Base-by-base conservation (phyloP, 2,113 vertebrate genomes). In the Balaeniceps rex region DNA sequence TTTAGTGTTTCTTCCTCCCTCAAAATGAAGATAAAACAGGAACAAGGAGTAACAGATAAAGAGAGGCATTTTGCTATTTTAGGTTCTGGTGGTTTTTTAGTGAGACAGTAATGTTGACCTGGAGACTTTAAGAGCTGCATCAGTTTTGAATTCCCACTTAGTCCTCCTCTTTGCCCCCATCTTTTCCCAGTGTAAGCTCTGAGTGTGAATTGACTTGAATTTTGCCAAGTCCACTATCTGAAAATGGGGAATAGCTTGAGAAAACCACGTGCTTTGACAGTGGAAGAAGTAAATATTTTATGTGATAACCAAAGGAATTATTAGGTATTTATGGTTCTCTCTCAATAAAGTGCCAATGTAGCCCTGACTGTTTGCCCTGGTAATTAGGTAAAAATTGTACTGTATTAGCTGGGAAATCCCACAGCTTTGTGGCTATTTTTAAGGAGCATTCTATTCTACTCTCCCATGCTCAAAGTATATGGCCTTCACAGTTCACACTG, bases 21-120 rank as follows among this genome's bases (percentile, higher is more conserved):
- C 69, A 71, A 78, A 96, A 57, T 28, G 10, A 96, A 95, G 70
- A 95, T 95, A 94, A 93, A 92, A 47, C 29, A 78, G 60, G 52
- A 91, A 82, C 19, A 63, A 71, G 8, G 21, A 82, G 84, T 1
- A 87, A 25, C 24, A 82, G 65, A 91, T 89, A 94, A 86, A 49
- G 33, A 87, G 34, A 82, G 5, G 17, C 10, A 58, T 89, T 94
- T 87, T 84, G 15, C 40, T 93, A 55, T 94, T 87, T 87, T 87
- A 57, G 29, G 10, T 71, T 87, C 66, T 87, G 40, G 11, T 47
- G 19, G 0, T 34, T 40, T 54, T 89, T 84, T 19, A 25, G 11
- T 38, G 65, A 78, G 57, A 83, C 0, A 0, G 12, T 70, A 49
- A 44, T 40, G 57, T 64, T 81, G 25, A 71, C 11, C 26, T 84